These are phyloP conservation scores for Nannoperca obscura DNA, from an alignment of 2,797 vertebrate genomes.

Conservation along the genomic window DNA sequence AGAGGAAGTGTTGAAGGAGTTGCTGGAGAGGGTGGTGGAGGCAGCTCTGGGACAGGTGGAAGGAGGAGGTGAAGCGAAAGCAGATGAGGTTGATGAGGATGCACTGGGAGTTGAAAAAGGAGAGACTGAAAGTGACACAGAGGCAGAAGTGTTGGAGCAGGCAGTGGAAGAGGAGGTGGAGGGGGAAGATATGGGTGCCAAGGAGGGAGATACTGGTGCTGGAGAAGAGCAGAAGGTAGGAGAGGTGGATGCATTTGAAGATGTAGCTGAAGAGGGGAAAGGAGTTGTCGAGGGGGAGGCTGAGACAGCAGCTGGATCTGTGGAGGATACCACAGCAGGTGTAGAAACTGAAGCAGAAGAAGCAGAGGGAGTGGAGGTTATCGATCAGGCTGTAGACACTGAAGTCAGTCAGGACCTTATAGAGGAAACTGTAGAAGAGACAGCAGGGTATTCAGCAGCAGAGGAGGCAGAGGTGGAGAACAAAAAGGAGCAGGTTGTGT, in stretches of 20 bases:
- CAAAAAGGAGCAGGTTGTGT: conserved; percentile 23
- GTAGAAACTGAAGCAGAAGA: conserved; percentile 40
- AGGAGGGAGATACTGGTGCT: conserved; percentile 26
- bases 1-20: conserved; percentile 75
- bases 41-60: conserved; percentile 68
- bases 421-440: conserved; percentile 42
- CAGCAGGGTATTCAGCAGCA: conserved; percentile 20
- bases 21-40: conserved; percentile 81
- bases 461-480: conserved; percentile 25
- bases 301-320: conserved; percentile 31
- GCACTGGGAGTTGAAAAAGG: not conserved
- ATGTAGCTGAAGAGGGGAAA: conserved; percentile 27
- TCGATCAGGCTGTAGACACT: conserved; percentile 31
- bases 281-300: conserved; percentile 26
- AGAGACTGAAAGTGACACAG: conserved; percentile 34
- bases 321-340: conserved; percentile 29
- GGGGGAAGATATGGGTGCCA: conserved; percentile 19
- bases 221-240: conserved; percentile 39
- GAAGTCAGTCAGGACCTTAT: conserved; percentile 38
- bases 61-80: conserved; percentile 53
- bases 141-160: conserved; percentile 42
- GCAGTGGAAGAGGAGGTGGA: conserved; percentile 25
- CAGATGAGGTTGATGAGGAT: conserved; percentile 32
- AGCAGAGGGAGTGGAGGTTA: conserved; percentile 31
- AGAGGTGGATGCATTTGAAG: conserved; percentile 32